These are phyloP conservation scores for Paracanthobrama guichenoti DNA, from an alignment of 2,113 vertebrate genomes.

Conservation along the genomic window DNA sequence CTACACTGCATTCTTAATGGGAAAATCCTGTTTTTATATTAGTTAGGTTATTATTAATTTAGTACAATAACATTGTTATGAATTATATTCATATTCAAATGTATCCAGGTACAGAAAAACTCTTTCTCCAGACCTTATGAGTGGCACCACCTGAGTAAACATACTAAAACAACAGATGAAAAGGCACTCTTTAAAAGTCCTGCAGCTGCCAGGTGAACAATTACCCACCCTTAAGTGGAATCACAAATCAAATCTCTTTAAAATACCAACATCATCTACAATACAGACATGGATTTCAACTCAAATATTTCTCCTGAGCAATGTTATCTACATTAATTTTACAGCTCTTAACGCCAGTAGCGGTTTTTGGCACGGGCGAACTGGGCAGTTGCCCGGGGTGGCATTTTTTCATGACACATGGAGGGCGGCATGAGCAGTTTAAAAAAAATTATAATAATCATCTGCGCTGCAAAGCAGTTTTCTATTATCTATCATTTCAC, in stretches of 20 bases:
- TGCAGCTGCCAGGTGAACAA: background rate
- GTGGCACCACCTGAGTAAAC: constrained; percentile 42
- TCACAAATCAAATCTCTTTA: background rate
- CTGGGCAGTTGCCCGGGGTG: too few species aligned
- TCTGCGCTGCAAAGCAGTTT: too few species aligned
- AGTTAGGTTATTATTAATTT: background rate
- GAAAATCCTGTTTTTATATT: background rate
- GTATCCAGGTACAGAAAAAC: background rate
- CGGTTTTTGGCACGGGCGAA: too few species aligned
- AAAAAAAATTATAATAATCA: too few species aligned
- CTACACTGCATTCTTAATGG: background rate
- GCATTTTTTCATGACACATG: too few species aligned
- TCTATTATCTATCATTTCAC: too few species aligned
- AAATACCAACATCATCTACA: background rate
- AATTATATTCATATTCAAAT: background rate
- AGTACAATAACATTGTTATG: background rate
- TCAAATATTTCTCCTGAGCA: background rate
- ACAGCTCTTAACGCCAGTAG: background rate
- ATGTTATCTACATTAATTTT: background rate
- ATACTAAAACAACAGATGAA: constrained; percentile 40
- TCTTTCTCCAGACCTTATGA: background rate
- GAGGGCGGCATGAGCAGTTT: too few species aligned
- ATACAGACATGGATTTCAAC: too few species aligned
- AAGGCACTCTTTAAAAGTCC: constrained; percentile 21
- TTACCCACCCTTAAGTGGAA: background rate